Conservation (phyloP, 2,113 vertebrate genomes). For the Chinchilla lanigera region DNA sequence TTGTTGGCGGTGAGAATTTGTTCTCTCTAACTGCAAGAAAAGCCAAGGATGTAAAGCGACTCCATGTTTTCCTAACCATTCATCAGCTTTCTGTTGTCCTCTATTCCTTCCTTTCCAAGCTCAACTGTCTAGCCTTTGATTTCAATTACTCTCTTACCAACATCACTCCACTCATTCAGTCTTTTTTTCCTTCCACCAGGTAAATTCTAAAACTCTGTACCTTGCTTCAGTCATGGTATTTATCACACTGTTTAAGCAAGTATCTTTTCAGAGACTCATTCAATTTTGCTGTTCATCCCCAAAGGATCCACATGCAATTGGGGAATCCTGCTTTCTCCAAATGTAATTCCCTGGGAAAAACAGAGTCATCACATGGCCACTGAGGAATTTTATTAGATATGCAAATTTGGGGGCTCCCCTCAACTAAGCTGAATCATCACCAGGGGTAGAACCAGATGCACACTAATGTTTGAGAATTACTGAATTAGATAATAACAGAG, state of each 20-base stretch:
- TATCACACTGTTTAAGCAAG: not conserved
- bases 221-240: not conserved
- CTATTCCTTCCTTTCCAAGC: not conserved
- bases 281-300: not conserved
- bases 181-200: not conserved
- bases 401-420: rapidly evolving
- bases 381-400: not conserved
- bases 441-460: rapidly evolving
- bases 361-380: not conserved
- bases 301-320: not conserved
- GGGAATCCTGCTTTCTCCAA: not conserved
- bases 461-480: not conserved
- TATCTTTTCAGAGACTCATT: not conserved
- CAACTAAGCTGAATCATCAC: not conserved
- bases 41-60: not conserved
- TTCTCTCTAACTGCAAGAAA: not conserved
- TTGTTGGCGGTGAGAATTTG: not conserved
- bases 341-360: not conserved
- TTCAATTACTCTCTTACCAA: not conserved
- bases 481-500: not conserved
- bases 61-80: not conserved
- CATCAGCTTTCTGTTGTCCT: not conserved
- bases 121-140: not conserved
- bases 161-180: not conserved
- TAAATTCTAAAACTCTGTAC: not conserved